phyloP scores from a whole-genome alignment of 2,113 vertebrate species.

The Dasyornis broadbenti region DNA sequence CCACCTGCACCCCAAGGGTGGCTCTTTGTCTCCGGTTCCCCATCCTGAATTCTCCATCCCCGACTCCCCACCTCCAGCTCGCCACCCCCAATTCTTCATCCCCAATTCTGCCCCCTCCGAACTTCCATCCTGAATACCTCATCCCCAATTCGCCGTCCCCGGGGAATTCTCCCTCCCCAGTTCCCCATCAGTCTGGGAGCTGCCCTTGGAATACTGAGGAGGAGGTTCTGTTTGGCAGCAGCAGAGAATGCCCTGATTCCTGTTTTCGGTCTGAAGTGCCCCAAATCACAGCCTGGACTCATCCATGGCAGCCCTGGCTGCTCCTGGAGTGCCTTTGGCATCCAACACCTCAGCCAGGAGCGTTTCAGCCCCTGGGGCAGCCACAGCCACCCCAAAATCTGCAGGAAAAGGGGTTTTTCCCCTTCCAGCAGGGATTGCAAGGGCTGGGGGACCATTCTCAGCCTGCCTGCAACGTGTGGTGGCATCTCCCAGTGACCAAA shows the following conservation, averaged over 20 bases:
- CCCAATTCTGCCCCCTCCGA: no score
- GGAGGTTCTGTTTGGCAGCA: fast-evolving
- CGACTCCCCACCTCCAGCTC: not conserved
- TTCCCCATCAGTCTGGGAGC: no score
- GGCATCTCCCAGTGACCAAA: not conserved
- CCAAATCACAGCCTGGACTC: no score
- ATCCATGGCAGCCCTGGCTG: not conserved
- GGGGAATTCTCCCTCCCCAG: no score
- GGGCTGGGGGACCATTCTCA: not conserved
- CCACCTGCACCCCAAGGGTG: no score
- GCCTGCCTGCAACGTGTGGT: not conserved
- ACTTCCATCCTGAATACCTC: no score
- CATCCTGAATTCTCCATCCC: no score
- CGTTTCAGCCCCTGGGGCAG: not conserved
- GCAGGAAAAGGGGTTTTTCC: not conserved
- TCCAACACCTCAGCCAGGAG: not conserved
- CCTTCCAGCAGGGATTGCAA: not conserved
- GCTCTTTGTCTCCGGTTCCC: no score
- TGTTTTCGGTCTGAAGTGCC: not conserved
- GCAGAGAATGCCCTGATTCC: not conserved
- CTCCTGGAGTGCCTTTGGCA: not conserved
- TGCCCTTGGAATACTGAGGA: not conserved
- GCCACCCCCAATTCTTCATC: not conserved
- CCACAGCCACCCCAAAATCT: not conserved
- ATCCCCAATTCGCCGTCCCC: no score